Conservation (phyloP, 2,888 invertebrate species). For the Pachymerium ferrugineum region DNA sequence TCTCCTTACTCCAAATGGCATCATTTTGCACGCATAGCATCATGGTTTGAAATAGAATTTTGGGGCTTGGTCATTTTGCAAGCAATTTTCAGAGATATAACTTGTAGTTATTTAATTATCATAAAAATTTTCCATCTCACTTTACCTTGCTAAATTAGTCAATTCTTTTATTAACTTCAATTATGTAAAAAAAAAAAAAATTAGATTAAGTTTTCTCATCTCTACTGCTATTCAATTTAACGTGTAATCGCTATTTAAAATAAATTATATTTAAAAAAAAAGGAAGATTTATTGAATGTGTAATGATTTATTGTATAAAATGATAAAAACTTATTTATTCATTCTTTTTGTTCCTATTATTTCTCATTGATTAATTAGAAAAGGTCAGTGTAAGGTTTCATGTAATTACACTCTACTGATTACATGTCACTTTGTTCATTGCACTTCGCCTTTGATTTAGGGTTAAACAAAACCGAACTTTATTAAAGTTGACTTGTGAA, state of each 20-base stretch:
- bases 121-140: neutral
- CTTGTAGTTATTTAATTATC: neutral
- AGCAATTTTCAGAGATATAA: neutral
- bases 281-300: neutral
- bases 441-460: constrained; percentile 1
- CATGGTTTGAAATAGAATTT: constrained; percentile 10
- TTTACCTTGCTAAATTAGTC: neutral
- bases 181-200: neutral
- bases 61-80: neutral
- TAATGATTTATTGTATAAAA: neutral
- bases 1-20: neutral
- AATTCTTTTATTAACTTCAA: neutral
- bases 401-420: neutral
- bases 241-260: neutral
- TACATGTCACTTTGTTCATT: constrained; percentile 2
- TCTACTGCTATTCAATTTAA: neutral
- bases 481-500: constrained; percentile 5
- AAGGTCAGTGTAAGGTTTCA: neutral
- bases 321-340: neutral
- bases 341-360: neutral
- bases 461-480: neutral
- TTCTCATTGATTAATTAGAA: neutral
- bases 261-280: neutral
- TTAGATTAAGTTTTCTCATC: neutral
- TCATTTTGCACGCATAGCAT: constrained; percentile 19